Evolutionary conservation across 2,797 vertebrate genomes (phyloP), one percentile per base, ranked within the genome.

Genomic region (Lophius americanus): DNA sequence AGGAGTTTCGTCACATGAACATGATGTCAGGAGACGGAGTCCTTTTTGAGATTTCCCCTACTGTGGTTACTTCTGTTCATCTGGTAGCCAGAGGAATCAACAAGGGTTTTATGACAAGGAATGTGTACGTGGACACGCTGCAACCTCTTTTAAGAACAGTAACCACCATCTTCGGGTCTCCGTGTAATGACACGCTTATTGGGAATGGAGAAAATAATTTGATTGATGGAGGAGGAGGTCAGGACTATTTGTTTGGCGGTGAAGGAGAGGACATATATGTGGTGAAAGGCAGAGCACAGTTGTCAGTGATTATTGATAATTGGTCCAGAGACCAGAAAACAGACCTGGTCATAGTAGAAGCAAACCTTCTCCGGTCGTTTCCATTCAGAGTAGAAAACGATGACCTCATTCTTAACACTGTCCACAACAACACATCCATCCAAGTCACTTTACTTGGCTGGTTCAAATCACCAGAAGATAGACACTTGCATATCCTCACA

Each of bases 241-340:
- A 0, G 0, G 86, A 91, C 69, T 14, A 0, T n/a, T 8, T 90
- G 51, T 53, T 32, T 32, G 89, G 85, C 36, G 64, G 73, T 43
- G 80, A 86, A 39, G 85, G 83, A 61, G 85, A 85, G 43, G 85
- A 91, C 37, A 54, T 81, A 8, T 89, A 90, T 63, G 51, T 87
- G 12, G 78, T 90, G 37, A 79, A 84, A 51, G 33, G 43, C 10
- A 64, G 51, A 60, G 4, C 36, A 0, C 0, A 6, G 3, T 71
- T 64, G 3, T 36, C 14, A 7, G 73, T 83, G 23, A 0, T 2
- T 0, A 87, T 88, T 68, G 58, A 83, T 14, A 89, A 89, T 70
- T 7, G 62, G 63, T 83, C 89, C 38, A 41, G 0, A 41, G 86
- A 91, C 38, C 57, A 7, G 11, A 55, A 83, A 78, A 80, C 60